Base-by-base conservation (phyloP, 2,797 vertebrate species). In the Siniperca obscura region DNA sequence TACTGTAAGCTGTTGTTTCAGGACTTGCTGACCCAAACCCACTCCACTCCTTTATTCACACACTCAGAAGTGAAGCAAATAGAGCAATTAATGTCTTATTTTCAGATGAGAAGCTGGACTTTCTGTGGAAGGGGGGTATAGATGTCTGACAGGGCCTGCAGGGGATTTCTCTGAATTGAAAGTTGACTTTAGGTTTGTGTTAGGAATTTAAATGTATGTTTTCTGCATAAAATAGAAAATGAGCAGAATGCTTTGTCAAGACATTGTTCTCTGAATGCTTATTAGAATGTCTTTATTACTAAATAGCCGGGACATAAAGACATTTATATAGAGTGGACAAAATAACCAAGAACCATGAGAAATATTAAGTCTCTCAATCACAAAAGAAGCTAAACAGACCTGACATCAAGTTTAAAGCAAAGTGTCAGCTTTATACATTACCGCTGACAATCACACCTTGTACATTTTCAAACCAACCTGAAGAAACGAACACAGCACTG, bases 191-290 rank as follows among this genome's bases (percentile, higher is more conserved):
- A 16, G 61, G 42, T 65, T 78, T 80, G 70, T 86, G 42, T 74
- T 21, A 53, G 57, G 76, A 76, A 84, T 86, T 80, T 66, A 61
- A 88, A 87, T 88, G 25, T 30, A n/a, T 65, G 25, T 50, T 72
- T 86, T 74, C 40, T 82, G 79, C 46, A 62, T 62, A 27, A 73
- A 80, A 83, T 8, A 62, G 46, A 80, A 59, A 77, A 7, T 61
- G 25, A 76, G 40, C 11, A 69, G 65, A 71, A 70, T 50, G 46
- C 46, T 72, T 59, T 65, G 52, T 76, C 60, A 69, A 56, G 44
- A 66, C 57, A 48, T 38, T 65, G 36, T 74, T 67, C 42, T 70
- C 44, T 59, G 71, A 76, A 70, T 67, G 30, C 71, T 46, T 46
- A 70, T 75, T 52, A 74, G 12, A 71, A n/a, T 25, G 16, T 59